These are phyloP conservation scores for Hozukius guyotensis DNA, from an alignment of 2,797 vertebrate species.

Conservation along the genomic window DNA sequence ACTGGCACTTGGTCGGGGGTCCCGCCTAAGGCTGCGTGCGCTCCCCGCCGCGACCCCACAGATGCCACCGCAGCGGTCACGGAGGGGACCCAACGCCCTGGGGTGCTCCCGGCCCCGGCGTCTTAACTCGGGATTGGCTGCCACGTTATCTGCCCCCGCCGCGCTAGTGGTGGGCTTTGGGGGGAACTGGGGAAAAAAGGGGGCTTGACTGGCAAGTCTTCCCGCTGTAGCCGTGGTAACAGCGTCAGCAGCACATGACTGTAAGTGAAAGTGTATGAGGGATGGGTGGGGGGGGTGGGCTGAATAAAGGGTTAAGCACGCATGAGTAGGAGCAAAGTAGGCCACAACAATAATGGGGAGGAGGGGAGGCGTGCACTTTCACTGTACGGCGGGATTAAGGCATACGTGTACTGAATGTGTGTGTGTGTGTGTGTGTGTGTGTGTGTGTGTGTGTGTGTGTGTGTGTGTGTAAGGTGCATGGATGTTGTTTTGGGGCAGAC, in stretches of 20 bases:
- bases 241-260: slow-evolving; percentile 74
- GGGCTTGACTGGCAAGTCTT: slow-evolving; percentile 73
- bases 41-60: slow-evolving; percentile 32
- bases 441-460: slow-evolving; percentile 19
- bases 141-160: slow-evolving; percentile 14
- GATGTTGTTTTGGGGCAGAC: slow-evolving; percentile 57
- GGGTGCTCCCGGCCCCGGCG: background rate
- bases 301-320: slow-evolving; percentile 80
- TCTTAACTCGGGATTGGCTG: slow-evolving; percentile 65
- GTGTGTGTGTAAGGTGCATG: background rate
- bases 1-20: slow-evolving; percentile 47
- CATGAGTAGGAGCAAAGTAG: slow-evolving; percentile 80
- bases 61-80: slow-evolving; percentile 55
- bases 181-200: slow-evolving; percentile 30
- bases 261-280: slow-evolving; percentile 34
- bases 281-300: background rate
- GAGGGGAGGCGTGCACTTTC: slow-evolving; percentile 37
- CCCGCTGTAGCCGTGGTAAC: slow-evolving; percentile 82
- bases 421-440: slow-evolving; percentile 13
- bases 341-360: slow-evolving; percentile 73
- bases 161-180: slow-evolving; percentile 58
- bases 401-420: slow-evolving; percentile 3
- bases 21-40: slow-evolving; percentile 7
- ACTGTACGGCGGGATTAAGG: slow-evolving; percentile 53
- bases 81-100: slow-evolving; percentile 30